phyloP scores from a whole-genome alignment of 2,113 vertebrate species.

The Merops nubicus region DNA sequence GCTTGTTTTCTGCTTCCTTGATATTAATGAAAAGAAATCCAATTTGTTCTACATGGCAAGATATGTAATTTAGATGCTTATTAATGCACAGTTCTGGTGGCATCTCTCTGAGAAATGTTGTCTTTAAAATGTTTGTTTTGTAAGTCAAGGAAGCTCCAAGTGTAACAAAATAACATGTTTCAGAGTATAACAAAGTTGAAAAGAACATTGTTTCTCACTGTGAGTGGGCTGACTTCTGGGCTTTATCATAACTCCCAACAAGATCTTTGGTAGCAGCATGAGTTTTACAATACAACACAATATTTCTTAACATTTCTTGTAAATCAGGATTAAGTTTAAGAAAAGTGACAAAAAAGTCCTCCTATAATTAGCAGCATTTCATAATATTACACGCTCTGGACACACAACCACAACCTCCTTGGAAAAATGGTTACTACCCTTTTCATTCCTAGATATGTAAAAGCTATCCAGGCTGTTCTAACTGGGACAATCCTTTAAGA shows the following conservation, averaged over 20 bases:
- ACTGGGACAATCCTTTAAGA: not conserved
- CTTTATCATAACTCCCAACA: not conserved
- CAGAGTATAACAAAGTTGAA: not conserved
- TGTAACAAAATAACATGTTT: constrained; percentile 43
- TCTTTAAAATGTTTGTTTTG: constrained; percentile 70
- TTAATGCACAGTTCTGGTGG: constrained; percentile 62
- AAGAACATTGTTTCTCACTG: not conserved
- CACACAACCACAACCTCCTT: not conserved
- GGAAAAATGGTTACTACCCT: not conserved
- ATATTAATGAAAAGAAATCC: constrained; percentile 78
- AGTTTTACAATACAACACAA: not conserved
- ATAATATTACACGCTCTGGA: not conserved
- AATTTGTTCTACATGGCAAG: constrained; percentile 79
- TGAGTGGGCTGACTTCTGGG: not conserved
- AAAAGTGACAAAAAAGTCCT: not conserved
- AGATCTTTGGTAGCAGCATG: not conserved
- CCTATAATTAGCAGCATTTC: not conserved
- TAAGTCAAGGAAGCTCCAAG: constrained; percentile 39
- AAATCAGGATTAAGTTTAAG: not conserved
- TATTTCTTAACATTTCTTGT: not conserved
- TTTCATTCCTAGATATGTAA: not conserved
- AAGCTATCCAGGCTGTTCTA: not conserved
- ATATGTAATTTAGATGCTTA: constrained; percentile 77
- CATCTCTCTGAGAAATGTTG: constrained; percentile 57
- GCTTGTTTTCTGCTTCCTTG: constrained; percentile 79